Conservation (phyloP, 2,888 invertebrate species). For the Prosopocoilus inquinatus region DNA sequence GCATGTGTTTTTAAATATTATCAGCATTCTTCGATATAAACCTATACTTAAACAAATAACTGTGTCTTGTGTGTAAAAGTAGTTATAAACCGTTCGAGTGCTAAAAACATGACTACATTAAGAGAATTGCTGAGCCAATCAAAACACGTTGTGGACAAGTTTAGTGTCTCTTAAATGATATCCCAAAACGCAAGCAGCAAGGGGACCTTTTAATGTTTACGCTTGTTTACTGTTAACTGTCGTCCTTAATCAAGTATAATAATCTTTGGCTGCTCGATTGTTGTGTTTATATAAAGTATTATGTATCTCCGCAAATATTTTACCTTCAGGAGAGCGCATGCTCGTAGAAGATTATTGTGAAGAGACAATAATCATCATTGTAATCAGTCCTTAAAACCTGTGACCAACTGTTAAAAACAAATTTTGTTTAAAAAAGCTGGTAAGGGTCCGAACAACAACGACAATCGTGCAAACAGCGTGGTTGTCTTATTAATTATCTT, state of each 20-base stretch:
- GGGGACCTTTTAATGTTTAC: constrained; percentile 40
- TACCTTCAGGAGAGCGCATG: constrained; percentile 31
- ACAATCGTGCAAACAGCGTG: constrained; percentile 32
- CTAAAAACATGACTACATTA: constrained; percentile 21
- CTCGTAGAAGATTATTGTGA: constrained; percentile 51
- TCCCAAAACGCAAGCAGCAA: constrained; percentile 33
- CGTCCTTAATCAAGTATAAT: constrained; percentile 9
- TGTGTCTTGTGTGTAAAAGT: constrained; percentile 27
- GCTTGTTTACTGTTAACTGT: constrained; percentile 11
- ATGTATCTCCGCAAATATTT: constrained; percentile 38
- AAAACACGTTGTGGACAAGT: constrained; percentile 36
- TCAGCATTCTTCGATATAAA: constrained; percentile 2
- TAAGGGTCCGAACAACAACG: constrained; percentile 53
- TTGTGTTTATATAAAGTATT: constrained; percentile 31
- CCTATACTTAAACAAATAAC: constrained; percentile 7
- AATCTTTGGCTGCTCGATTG: constrained; percentile 34
- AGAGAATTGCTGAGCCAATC: constrained; percentile 57
- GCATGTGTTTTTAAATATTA: background rate
- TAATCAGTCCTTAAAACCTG: constrained; percentile 38
- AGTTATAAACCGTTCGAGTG: constrained; percentile 28
- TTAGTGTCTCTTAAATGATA: background rate
- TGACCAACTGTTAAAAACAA: constrained; percentile 17
- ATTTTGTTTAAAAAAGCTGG: constrained; percentile 48
- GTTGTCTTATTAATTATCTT: constrained; percentile 14
- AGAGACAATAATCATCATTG: constrained; percentile 52